These are phyloP conservation scores for Epinephelus coioides DNA, from an alignment of 2,797 vertebrate species.

Conservation along the genomic window DNA sequence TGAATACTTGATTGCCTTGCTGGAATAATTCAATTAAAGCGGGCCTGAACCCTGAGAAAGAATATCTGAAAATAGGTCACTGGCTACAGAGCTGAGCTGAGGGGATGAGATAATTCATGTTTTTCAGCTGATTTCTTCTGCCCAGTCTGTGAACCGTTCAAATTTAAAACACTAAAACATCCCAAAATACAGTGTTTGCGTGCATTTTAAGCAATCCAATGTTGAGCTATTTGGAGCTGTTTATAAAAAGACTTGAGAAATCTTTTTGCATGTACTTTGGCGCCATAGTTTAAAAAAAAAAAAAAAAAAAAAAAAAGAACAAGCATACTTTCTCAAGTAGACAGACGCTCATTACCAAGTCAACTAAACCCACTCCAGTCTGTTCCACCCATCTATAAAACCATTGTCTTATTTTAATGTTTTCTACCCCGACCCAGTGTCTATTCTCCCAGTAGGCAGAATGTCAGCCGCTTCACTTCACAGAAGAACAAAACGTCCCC, in stretches of 20 bases:
- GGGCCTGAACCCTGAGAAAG: constrained; percentile 20
- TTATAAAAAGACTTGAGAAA: neutral
- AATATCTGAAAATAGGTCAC: constrained; percentile 54
- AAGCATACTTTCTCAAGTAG: neutral
- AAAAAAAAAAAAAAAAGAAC: neutral
- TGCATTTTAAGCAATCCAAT: neutral
- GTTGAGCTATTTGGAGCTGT: neutral
- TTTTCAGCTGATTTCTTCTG: constrained; percentile 19
- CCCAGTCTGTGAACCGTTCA: neutral
- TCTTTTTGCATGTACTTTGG: neutral
- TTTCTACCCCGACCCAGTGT: constrained; percentile 21
- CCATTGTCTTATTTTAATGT: constrained; percentile 20
- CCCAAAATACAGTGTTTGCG: neutral
- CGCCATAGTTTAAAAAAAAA: neutral
- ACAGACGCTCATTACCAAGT: constrained; percentile 26
- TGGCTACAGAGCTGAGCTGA: constrained; percentile 6
- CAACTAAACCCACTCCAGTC: constrained; percentile 23
- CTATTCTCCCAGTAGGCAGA: constrained; percentile 18
- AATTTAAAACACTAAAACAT: neutral
- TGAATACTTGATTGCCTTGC: constrained; percentile 40
- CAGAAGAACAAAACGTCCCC: constrained; percentile 72
- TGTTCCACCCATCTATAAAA: constrained; percentile 45
- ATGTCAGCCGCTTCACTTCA: constrained; percentile 50
- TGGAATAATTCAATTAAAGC: constrained; percentile 71
- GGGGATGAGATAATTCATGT: constrained; percentile 1